Percentiles rank a stretch among this genome's conserved stretches.
Evolutionary conservation across 2,797 vertebrate genomes (phyloP).

Genomic region (Selene dorsalis): DNA sequence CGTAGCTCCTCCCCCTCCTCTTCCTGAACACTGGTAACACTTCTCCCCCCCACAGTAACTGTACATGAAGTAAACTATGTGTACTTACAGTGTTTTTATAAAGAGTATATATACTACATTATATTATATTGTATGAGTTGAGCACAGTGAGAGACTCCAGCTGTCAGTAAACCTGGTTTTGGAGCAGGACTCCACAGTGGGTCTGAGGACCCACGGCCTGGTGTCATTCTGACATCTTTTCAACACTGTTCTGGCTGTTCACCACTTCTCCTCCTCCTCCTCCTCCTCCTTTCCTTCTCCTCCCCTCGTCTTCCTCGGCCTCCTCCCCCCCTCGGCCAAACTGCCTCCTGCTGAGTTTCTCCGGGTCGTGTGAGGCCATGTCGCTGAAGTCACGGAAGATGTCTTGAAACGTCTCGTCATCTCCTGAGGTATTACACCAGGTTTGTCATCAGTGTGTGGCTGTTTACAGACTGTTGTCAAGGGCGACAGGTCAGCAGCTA

Average conservation of each 20-base stretch:
- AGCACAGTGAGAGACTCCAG: background rate
- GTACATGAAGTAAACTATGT: background rate
- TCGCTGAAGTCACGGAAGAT: constrained; percentile 86
- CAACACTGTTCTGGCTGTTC: constrained; percentile 18
- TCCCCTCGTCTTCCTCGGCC: constrained; percentile 2
- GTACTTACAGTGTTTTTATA: background rate
- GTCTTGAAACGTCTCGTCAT: constrained; percentile 86
- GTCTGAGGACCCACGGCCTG: background rate
- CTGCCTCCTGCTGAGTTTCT: constrained; percentile 75
- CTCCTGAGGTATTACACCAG: constrained; percentile 65
- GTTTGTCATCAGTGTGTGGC: background rate
- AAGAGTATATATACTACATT: background rate
- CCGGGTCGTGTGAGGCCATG: constrained; percentile 86
- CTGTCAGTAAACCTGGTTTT: background rate
- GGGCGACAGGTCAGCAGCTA: no score
- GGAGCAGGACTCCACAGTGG: background rate
- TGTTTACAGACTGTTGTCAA: no score
- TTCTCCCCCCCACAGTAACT: background rate
- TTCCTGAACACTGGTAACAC: background rate
- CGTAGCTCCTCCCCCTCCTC: background rate
- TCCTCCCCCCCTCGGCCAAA: constrained; percentile 63
- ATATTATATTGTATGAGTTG: background rate
- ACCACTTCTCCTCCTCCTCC: background rate
- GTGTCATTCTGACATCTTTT: constrained; percentile 12
- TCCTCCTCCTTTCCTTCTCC: background rate